Evolutionary conservation across 2,888 invertebrate species (phyloP), one percentile per base, ranked within the genome.

Genomic region (Chrysomela aeneicollis): DNA sequence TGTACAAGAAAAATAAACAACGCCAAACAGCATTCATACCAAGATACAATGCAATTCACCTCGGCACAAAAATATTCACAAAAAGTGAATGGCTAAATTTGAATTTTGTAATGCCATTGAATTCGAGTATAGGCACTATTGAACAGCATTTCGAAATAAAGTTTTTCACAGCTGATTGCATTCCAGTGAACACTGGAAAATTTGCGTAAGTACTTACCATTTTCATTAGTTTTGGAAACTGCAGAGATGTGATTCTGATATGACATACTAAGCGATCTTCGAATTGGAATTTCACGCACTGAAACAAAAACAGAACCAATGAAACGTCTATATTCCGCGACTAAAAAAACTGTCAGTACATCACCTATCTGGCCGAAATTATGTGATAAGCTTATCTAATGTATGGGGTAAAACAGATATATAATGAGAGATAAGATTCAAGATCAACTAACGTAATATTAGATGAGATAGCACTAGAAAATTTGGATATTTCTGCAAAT

Each of bases 201-300:
- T 21, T 58, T 18, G 17, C 19, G 17, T 10, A 59, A 22, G 18
- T 63, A 67, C 73, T 74, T 65, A 74, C 74, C 73, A 68, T 73
- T 73, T 69, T 75, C 72, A 15, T 62, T 61, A 42, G 65, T 66
- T 66, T 70, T 68, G 53, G 58, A 64, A 57, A 72, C 67, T 55
- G 62, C 67, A 17, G 73, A 65, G 42, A 52, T 71, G 60, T 67
- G 71, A 59, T 65, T 67, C 53, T 66, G 63, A 64, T 71, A 73
- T 21, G 74, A 67, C 75, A 75, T 75, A 60, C 64, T 73, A 62
- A 54, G 21, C 47, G 54, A 69, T 64, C 63, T 59, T 73, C 70
- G 66, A 49, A 70, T 66, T 58, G 60, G 64, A 74, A 71, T 73
- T 47, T 68, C 50, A 49, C 35, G 21, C 51, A 65, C 74, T 74